A percentile compares a stretch with the other conserved stretches of the same genome.
These are phyloP conservation scores for Cheumatopsyche charites DNA, from an alignment of 1,140 invertebrate genomes.

Conservation along the genomic window DNA sequence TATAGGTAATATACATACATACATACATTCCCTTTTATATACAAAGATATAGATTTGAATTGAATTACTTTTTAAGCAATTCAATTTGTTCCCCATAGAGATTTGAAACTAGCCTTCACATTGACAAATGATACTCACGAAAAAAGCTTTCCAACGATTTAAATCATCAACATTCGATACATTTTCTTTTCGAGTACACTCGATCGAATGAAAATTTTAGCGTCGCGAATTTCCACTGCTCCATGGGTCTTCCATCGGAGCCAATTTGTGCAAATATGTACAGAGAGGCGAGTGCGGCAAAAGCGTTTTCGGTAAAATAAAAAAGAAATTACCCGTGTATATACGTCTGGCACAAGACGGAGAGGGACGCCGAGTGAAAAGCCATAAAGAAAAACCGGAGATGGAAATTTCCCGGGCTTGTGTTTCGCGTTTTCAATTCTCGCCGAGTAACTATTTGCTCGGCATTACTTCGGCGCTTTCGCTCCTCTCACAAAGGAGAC, in stretches of 20 bases:
- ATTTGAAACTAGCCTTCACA: too few relatives aligned
- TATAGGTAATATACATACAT: too few relatives aligned
- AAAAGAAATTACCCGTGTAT: constrained; percentile 39
- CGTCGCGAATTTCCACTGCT: not conserved
- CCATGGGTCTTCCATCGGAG: not conserved
- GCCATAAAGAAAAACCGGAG: constrained; percentile 27
- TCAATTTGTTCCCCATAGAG: too few relatives aligned
- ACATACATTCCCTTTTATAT: too few relatives aligned
- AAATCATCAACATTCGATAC: too few relatives aligned
- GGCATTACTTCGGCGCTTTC: constrained; percentile 31
- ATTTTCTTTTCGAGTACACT: too few relatives aligned
- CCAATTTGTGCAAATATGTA: constrained; percentile 40
- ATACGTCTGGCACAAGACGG: not conserved
- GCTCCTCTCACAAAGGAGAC: constrained; percentile 34
- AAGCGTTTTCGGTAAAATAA: constrained; percentile 44
- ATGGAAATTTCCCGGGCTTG: constrained; percentile 42
- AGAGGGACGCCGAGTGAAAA: not conserved
- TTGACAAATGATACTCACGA: too few relatives aligned
- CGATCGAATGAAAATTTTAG: too few relatives aligned
- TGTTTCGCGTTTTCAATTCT: constrained; percentile 43
- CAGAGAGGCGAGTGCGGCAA: constrained; percentile 34
- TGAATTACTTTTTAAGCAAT: too few relatives aligned
- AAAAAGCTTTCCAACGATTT: too few relatives aligned
- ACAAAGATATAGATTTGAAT: too few relatives aligned
- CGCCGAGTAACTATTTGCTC: constrained; percentile 44